Evolutionary conservation across 2,888 invertebrate species (phyloP).

Genomic region (Tortricodes alternella): DNA sequence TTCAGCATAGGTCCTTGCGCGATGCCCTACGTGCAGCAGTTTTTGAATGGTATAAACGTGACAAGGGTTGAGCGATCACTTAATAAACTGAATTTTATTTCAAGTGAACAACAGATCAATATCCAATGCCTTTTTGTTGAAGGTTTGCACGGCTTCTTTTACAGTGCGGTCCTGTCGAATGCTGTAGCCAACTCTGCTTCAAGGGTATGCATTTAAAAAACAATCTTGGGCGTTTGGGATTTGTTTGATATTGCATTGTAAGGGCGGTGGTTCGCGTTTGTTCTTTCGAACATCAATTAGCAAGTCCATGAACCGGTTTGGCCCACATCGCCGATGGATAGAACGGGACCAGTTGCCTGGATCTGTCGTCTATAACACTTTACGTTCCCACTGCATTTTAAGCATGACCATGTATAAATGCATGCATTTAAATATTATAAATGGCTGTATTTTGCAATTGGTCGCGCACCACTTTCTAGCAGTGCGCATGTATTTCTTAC

Average conservation of each 20-base stretch:
- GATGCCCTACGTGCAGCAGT: conserved; percentile 53
- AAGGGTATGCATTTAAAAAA: conserved; percentile 33
- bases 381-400: conserved; percentile 44
- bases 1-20: conserved; percentile 56
- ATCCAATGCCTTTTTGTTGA: conserved; percentile 59
- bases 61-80: conserved; percentile 68
- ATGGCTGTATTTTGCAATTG: conserved; percentile 12
- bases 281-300: conserved; percentile 75
- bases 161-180: conserved; percentile 52
- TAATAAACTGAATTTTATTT: conserved; percentile 78
- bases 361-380: conserved; percentile 48
- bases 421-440: conserved; percentile 23
- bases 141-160: conserved; percentile 59
- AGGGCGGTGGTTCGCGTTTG: conserved; percentile 40
- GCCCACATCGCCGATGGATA: conserved; percentile 57
- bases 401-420: conserved; percentile 46
- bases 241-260: conserved; percentile 46
- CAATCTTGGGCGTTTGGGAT: conserved; percentile 49
- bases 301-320: conserved; percentile 64
- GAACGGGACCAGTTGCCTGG: conserved; percentile 49
- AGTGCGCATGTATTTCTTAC: conserved; percentile 4
- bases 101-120: conserved; percentile 70
- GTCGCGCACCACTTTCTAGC: conserved; percentile 11
- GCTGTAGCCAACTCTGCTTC: conserved; percentile 60
- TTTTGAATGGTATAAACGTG: conserved; percentile 71